These are phyloP conservation scores for Semotilus atromaculatus DNA, from an alignment of 2,797 vertebrate species.

Conservation along the genomic window DNA sequence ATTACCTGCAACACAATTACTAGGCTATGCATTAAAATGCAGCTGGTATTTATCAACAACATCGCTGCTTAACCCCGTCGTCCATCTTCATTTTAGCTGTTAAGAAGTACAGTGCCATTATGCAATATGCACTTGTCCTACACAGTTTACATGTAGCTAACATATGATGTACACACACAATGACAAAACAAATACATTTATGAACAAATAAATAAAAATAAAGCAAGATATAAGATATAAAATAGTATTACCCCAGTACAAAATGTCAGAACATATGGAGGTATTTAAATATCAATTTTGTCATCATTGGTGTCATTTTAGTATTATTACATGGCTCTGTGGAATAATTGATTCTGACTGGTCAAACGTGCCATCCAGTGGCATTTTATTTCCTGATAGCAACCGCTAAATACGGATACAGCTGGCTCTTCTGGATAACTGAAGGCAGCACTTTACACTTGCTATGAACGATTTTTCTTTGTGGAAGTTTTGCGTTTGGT, in stretches of 20 bases:
- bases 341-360: no score
- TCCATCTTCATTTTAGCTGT: neutral
- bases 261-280: neutral
- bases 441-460: no score
- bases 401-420: no score
- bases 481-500: no score
- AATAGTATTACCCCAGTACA: no score
- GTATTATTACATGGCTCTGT: no score
- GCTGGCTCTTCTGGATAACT: no score
- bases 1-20: neutral
- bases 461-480: no score
- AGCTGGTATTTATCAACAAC: slow-evolving; percentile 21
- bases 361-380: no score
- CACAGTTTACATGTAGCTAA: neutral
- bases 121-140: neutral
- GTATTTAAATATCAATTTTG: neutral
- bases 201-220: neutral
- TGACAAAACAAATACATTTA: neutral
- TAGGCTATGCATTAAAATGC: neutral
- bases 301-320: neutral
- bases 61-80: neutral
- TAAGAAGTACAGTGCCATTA: neutral
- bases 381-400: no score
- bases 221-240: no score
- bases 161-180: neutral